Conservation (phyloP, 2,888 invertebrate species). For the Metellina segmentata region DNA sequence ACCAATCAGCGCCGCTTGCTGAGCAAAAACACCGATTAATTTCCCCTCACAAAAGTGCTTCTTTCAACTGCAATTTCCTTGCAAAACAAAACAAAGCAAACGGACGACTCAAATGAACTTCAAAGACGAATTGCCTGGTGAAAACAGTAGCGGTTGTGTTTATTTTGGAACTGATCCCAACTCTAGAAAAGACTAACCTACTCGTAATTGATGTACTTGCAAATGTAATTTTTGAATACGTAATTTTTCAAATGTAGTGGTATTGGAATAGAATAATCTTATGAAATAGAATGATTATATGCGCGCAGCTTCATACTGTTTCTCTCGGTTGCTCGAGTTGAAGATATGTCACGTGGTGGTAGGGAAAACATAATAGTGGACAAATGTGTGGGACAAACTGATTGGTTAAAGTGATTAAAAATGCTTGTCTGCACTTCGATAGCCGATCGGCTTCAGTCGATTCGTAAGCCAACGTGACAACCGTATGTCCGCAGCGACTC, state of each 20-base stretch:
- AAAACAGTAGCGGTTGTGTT: neutral
- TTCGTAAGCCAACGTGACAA: too few relatives aligned
- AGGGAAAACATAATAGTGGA: too few relatives aligned
- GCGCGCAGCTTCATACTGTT: too few relatives aligned
- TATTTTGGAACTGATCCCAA: neutral
- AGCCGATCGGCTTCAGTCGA: too few relatives aligned
- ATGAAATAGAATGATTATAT: too few relatives aligned
- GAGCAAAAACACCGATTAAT: slow-evolving; percentile 5
- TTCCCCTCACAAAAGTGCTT: slow-evolving; percentile 27
- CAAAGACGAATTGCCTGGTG: neutral
- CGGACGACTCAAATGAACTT: neutral
- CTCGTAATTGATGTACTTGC: neutral
- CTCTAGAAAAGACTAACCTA: neutral
- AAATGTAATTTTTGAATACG: neutral
- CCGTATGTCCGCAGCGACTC: too few relatives aligned
- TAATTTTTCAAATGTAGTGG: neutral
- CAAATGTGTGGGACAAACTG: too few relatives aligned
- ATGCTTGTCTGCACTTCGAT: too few relatives aligned
- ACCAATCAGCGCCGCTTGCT: slow-evolving; percentile 42
- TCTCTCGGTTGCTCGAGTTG: too few relatives aligned
- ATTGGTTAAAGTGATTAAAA: too few relatives aligned
- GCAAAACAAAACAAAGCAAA: neutral
- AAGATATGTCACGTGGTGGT: too few relatives aligned
- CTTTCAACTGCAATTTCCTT: slow-evolving; percentile 5
- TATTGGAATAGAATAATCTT: neutral